phyloP scores from a whole-genome alignment of 2,797 vertebrate genomes.

The Anolis apletophallus region DNA sequence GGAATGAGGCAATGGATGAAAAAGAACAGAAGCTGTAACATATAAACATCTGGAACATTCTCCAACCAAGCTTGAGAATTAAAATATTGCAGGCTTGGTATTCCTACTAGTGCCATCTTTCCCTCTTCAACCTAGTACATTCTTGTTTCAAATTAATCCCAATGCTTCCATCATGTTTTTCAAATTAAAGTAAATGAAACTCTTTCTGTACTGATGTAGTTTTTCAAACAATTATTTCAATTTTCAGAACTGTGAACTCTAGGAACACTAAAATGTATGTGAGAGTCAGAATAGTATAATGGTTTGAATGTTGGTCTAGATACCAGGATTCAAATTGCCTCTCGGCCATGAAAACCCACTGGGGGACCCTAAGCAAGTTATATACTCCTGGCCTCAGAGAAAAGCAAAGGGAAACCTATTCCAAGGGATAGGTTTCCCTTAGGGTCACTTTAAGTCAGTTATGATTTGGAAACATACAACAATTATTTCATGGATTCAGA shows the following conservation, averaged over 20 bases:
- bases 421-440: too few species aligned
- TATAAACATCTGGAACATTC: neutral
- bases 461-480: too few species aligned
- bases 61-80: conserved; percentile 25
- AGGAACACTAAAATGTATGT: neutral
- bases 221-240: neutral
- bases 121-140: neutral
- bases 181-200: neutral
- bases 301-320: too few species aligned
- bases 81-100: conserved; percentile 1
- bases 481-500: too few species aligned
- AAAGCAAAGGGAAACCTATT: too few species aligned
- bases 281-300: neutral
- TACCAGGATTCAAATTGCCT: too few species aligned
- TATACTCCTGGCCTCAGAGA: too few species aligned
- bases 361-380: too few species aligned
- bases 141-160: conserved; percentile 1
- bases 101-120: conserved; percentile 7
- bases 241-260: too few species aligned
- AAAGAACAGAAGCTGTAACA: conserved; percentile 19
- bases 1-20: conserved; percentile 1
- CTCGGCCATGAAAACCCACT: too few species aligned
- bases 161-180: neutral
- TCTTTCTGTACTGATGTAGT: neutral
- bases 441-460: too few species aligned